A percentile compares a stretch with the other conserved stretches of the same genome.
Evolutionary conservation across 2,888 invertebrate species (phyloP).

Genomic region (Aradus depressus): DNA sequence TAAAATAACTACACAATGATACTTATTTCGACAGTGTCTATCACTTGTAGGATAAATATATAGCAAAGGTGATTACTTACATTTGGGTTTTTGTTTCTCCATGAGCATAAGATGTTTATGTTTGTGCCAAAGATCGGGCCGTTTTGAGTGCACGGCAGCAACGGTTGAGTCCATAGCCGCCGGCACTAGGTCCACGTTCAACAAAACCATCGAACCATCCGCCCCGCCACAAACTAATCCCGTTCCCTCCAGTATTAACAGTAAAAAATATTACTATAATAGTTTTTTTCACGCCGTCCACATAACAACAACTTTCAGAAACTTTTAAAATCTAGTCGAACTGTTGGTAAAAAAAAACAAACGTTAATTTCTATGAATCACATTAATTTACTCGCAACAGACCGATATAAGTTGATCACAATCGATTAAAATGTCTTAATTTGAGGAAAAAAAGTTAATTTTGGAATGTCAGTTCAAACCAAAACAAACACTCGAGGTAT

Average conservation of each 20-base stretch:
- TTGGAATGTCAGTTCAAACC: slow-evolving; percentile 13
- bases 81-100: slow-evolving; percentile 43
- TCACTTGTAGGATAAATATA: too few relatives aligned
- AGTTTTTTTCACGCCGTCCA: slow-evolving; percentile 17
- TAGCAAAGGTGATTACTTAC: slow-evolving; percentile 23
- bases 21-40: too few relatives aligned
- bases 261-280: slow-evolving; percentile 10
- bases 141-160: slow-evolving; percentile 34
- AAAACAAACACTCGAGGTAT: slow-evolving; percentile 16
- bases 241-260: slow-evolving; percentile 49
- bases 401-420: too few relatives aligned
- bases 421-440: too few relatives aligned
- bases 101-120: slow-evolving; percentile 62
- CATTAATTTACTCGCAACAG: too few relatives aligned
- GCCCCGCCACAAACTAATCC: slow-evolving; percentile 40
- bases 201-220: slow-evolving; percentile 37
- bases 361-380: not conserved
- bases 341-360: not conserved
- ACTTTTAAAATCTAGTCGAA: not conserved
- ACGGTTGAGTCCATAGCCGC: slow-evolving; percentile 35
- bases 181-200: slow-evolving; percentile 40
- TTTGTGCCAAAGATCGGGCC: slow-evolving; percentile 53
- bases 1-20: too few relatives aligned
- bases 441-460: slow-evolving; percentile 3
- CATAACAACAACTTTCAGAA: slow-evolving; percentile 15